phyloP scores from a whole-genome alignment of 1,140 invertebrate genomes.

The Parapsyche elsis region DNA sequence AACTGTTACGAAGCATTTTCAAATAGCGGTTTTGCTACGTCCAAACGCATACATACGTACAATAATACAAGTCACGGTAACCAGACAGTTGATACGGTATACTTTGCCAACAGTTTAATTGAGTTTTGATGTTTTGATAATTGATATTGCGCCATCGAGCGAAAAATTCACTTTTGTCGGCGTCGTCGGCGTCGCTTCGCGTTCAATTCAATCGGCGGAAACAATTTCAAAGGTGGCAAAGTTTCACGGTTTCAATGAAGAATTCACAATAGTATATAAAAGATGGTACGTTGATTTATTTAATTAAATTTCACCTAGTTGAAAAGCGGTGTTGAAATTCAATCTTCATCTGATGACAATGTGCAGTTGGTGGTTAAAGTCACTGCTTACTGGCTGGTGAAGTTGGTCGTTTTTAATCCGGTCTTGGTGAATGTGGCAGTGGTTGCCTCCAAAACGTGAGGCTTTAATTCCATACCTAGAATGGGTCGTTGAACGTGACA shows the following conservation, averaged over 20 bases:
- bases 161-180: constrained; percentile 15
- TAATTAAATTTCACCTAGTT: background rate
- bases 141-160: constrained; percentile 46
- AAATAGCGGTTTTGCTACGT: background rate
- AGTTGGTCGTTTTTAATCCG: constrained; percentile 20
- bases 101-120: constrained; percentile 51
- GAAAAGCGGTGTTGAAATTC: background rate
- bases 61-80: too few relatives aligned
- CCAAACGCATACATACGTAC: background rate
- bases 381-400: background rate
- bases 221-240: constrained; percentile 18
- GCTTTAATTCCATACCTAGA: constrained; percentile 21
- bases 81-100: background rate
- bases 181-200: background rate
- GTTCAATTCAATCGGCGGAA: background rate
- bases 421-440: background rate
- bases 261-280: too few relatives aligned
- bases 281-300: background rate
- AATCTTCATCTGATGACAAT: too few relatives aligned
- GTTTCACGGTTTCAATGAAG: background rate
- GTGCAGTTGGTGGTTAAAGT: too few relatives aligned
- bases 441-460: constrained; percentile 10
- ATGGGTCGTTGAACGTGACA: constrained; percentile 18
- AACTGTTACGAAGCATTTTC: background rate
- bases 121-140: constrained; percentile 55